Percentiles rank a stretch among this genome's conserved stretches.
These are phyloP conservation scores for Empidonax alnorum DNA, from an alignment of 2,113 vertebrate genomes.

Conservation along the genomic window DNA sequence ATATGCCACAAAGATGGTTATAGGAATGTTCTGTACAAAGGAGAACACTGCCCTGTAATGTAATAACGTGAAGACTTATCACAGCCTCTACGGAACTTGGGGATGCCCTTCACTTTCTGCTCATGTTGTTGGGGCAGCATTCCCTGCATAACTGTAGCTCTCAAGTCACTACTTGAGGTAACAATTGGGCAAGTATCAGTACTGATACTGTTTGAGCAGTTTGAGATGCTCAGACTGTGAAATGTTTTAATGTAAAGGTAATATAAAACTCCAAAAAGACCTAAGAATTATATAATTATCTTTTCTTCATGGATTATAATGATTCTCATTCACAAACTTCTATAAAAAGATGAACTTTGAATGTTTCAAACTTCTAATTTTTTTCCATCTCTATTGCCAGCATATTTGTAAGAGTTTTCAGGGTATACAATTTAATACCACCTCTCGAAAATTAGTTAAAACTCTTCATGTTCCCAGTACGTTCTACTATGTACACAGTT, in stretches of 20 bases:
- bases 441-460: not conserved
- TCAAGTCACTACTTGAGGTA: not conserved
- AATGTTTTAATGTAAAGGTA: not conserved
- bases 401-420: not conserved
- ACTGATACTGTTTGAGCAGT: not conserved
- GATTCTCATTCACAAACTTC: not conserved
- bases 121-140: not conserved
- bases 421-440: not conserved
- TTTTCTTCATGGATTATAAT: not conserved
- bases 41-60: not conserved
- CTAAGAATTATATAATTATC: not conserved
- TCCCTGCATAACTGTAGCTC: not conserved
- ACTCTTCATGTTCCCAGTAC: not conserved
- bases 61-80: not conserved
- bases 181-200: not conserved
- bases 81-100: not conserved
- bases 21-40: not conserved
- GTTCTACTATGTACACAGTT: not conserved
- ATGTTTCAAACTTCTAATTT: not conserved
- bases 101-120: not conserved
- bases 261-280: not conserved
- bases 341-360: not conserved
- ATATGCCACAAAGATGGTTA: not conserved
- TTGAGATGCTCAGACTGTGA: not conserved
- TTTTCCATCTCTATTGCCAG: not conserved